Base-by-base conservation (phyloP, 2,888 invertebrate species). In the Trachelus tabidus region DNA sequence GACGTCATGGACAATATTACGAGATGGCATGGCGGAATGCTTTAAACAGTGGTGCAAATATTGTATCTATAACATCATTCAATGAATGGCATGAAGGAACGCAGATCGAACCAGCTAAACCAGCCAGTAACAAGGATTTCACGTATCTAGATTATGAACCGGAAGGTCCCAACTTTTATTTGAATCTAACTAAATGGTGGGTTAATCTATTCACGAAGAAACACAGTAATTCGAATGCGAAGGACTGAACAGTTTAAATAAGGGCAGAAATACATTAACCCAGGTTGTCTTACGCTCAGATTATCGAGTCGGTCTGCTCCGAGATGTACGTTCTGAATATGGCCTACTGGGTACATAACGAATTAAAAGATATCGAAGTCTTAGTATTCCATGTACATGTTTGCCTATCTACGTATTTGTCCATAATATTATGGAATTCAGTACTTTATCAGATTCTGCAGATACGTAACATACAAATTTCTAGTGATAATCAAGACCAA, bases 11-110 rank as follows among this genome's bases (percentile, higher is more conserved):
- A 12, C 92, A 92, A 86, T 95, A 96, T 87, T 96, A 95, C 85
- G 94, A 93, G 79, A 93, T 93, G 0, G 93, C 94, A 0, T 95
- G 95, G 93, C 91, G 93, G 76, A 93, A 93, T 68, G 95, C 95
- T 1, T 89, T 95, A 15, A 91, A 92, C 11, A 92, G 93, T 73
- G 92, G 93, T 34, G 93, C 94, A 12, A 92, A 92, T 77, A 92
- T 94, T 76, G 91, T 96, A 30, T 94, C 94, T 12, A 94, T 96
- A 78, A 95, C 95, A 69, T 95, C 95, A 79, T 96, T 95, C 87
- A 96, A 96, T 88, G 95, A 95, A 87, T 96, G 95, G 95, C 94
- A 94, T 83, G 95, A 95, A 89, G 96, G 96, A 9, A 95, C 95
- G 12, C 95, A 96, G 91, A 95, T 96, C 77, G 96, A 96, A 89